These are phyloP conservation scores for Acheta domesticus DNA, from an alignment of 2,888 invertebrate species.

Conservation along the genomic window DNA sequence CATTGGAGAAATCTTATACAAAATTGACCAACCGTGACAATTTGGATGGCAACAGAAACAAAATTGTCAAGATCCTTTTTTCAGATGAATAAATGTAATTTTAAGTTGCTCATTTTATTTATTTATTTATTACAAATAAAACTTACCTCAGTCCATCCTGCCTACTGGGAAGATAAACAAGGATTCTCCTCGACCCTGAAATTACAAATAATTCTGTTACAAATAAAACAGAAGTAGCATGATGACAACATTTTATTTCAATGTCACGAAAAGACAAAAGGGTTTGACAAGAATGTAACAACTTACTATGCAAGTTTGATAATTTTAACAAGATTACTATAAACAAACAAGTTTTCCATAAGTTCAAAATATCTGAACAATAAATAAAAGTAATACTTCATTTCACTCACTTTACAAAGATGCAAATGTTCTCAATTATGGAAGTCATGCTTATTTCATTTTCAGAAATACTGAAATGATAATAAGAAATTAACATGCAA, in stretches of 20 bases:
- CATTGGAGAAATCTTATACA: background rate
- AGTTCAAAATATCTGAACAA: too few relatives aligned
- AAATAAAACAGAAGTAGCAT: background rate
- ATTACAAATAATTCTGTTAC: background rate
- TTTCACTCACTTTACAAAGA: too few relatives aligned
- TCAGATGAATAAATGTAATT: too few relatives aligned
- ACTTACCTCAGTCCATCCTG: background rate
- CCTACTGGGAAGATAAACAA: background rate
- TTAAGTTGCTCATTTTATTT: background rate
- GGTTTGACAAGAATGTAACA: too few relatives aligned
- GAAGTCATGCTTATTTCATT: too few relatives aligned
- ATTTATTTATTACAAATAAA: background rate
- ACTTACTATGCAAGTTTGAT: too few relatives aligned
- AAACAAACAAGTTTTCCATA: too few relatives aligned
- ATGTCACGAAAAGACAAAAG: background rate
- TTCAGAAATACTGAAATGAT: too few relatives aligned
- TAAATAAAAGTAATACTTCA: too few relatives aligned
- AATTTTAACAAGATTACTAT: too few relatives aligned
- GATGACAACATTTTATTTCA: background rate
- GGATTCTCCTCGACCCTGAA: background rate
- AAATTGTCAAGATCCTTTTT: background rate
- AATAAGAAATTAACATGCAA: too few relatives aligned
- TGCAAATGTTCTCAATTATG: too few relatives aligned
- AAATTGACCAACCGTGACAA: background rate
- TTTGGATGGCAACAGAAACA: background rate